Evolutionary conservation across 2,888 invertebrate genomes (phyloP).

Genomic region (Teinopalpus imperialis): DNA sequence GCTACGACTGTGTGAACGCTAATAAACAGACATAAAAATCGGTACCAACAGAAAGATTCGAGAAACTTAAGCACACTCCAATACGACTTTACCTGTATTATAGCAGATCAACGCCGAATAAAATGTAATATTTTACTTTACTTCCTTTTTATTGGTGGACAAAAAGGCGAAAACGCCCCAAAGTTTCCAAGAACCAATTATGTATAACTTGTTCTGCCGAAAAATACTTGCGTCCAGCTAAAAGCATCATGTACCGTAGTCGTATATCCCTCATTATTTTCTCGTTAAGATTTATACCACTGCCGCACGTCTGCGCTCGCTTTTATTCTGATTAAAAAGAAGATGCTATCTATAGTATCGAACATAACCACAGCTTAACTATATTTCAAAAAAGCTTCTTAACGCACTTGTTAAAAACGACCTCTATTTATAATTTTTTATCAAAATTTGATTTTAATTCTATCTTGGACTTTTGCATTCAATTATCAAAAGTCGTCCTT

Average conservation of each 20-base stretch:
- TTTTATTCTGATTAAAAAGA: constrained; percentile 32
- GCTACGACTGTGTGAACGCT: constrained; percentile 17
- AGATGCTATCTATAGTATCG: constrained; percentile 29
- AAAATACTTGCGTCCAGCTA: constrained; percentile 40
- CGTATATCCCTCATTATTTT: constrained; percentile 53
- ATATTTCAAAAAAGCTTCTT: constrained; percentile 15
- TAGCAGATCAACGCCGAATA: constrained; percentile 1
- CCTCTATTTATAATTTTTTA: constrained; percentile 10
- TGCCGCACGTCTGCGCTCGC: constrained; percentile 26
- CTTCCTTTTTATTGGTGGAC: constrained; percentile 18
- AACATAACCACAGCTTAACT: constrained; percentile 14
- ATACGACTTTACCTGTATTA: not conserved
- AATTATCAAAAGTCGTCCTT: constrained; percentile 2
- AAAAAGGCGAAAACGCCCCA: constrained; percentile 33
- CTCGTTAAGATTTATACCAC: constrained; percentile 56
- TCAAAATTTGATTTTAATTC: constrained; percentile 13
- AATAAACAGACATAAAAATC: constrained; percentile 13
- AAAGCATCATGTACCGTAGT: constrained; percentile 41
- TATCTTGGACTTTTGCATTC: constrained; percentile 2
- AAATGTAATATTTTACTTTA: constrained; percentile 18
- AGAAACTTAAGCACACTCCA: not conserved
- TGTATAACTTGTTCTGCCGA: constrained; percentile 43
- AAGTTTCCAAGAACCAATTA: constrained; percentile 53
- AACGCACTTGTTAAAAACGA: constrained; percentile 22
- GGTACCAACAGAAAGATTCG: not conserved